These are phyloP conservation scores for Gymnocypris eckloni DNA, from an alignment of 2,797 vertebrate genomes.

Conservation along the genomic window DNA sequence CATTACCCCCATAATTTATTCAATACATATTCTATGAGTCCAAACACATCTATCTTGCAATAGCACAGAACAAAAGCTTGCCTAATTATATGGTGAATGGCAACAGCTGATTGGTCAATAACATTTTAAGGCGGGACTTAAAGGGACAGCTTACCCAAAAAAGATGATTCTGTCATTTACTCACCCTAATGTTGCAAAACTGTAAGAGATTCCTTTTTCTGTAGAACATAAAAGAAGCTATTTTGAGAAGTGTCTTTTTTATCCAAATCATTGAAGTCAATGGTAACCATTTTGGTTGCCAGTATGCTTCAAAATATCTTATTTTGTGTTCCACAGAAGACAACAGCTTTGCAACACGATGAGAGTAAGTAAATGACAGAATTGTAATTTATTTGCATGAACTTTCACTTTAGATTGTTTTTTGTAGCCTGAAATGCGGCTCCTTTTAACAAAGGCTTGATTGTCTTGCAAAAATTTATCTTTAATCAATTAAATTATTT, in stretches of 20 bases:
- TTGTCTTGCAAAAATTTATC: not conserved
- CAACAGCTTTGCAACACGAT: not conserved
- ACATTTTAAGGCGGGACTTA: not conserved
- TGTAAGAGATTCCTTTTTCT: not conserved
- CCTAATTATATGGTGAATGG: not conserved
- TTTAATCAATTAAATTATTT: not conserved
- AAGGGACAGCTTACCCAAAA: not conserved
- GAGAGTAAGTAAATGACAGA: not conserved
- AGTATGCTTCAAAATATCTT: not conserved
- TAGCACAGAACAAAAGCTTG: not conserved
- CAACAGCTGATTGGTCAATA: constrained; percentile 14
- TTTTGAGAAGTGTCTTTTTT: not conserved
- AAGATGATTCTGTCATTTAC: not conserved
- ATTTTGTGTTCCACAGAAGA: not conserved
- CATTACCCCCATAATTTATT: not conserved
- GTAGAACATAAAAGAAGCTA: not conserved
- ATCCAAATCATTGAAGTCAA: not conserved
- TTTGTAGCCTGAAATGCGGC: not conserved
- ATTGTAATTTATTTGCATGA: not conserved
- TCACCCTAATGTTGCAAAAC: not conserved
- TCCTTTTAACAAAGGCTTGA: not conserved
- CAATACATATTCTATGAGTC: not conserved
- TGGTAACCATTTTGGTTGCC: not conserved
- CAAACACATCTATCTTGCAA: not conserved
- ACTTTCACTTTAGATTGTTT: not conserved